Evolutionary conservation across 2,113 vertebrate genomes (phyloP), one percentile per base, ranked within the genome.

Genomic region (Corythaeola cristata): DNA sequence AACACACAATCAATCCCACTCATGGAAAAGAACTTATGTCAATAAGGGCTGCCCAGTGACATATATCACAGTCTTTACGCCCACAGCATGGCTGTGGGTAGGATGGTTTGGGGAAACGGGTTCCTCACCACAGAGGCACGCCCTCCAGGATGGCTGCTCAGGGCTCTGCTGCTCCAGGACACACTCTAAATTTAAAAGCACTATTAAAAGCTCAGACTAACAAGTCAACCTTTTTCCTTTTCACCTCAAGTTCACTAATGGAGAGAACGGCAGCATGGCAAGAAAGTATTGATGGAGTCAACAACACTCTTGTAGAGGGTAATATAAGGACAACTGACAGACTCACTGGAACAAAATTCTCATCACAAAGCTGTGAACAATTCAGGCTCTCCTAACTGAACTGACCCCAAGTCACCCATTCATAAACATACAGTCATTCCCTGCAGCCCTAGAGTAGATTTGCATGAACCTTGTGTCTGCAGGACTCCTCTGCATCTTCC

Each of bases 261-360:
- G 33, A 91, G 21, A 74, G 21, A 91, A 84, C 66, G 23, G 5
- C 16, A 37, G 27, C 15, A 49, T 24, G 9, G 19, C 26, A 69
- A 62, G 27, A 68, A 74, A 77, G 8, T 9, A 80, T 5, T 0
- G 1, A 9, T 12, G 41, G 27, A 72, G 13, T 27, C 9, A 68
- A 32, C 1, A 1, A 17, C 2, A 2, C 3, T 67, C 12, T 19
- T 28, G 8, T 12, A 26, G 53, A 59, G 16, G 8, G 26, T 37
- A 69, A 26, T 22, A 33, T 6, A 28, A 77, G 49, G 33, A 64
- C 15, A 47, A 33, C 10, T 16, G 28, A 24, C 3, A 3, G 28
- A 74, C 32, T 55, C 6, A 50, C 6, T 50, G 22, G 59, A 76
- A 41, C 9, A 64, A 83, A 92, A 44, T 18, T 6, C 6, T 59